A percentile compares a stretch with the other conserved stretches of the same genome.
These are phyloP conservation scores for Polyergus mexicanus DNA, from an alignment of 1,140 invertebrate genomes.

Conservation along the genomic window DNA sequence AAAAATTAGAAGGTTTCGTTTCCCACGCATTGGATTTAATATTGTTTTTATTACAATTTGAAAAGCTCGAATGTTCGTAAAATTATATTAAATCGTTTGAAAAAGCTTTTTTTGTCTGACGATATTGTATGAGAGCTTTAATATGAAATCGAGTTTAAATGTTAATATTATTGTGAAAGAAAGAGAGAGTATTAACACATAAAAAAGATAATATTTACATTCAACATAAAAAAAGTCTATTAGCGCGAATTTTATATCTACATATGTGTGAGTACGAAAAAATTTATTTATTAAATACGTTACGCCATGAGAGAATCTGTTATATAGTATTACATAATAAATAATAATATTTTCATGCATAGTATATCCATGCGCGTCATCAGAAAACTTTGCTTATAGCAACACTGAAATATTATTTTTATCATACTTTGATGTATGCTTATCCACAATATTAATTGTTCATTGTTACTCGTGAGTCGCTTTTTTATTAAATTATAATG, in stretches of 20 bases:
- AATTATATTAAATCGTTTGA: not conserved
- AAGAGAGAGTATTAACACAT: too few species aligned
- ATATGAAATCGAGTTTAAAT: not conserved
- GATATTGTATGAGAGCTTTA: not conserved
- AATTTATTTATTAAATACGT: conserved; percentile 49
- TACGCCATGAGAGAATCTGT: conserved; percentile 1
- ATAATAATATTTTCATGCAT: conserved; percentile 61
- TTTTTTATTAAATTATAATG: not conserved
- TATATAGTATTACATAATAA: conserved; percentile 48
- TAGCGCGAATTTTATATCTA: conserved; percentile 27
- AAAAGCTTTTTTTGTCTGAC: conserved; percentile 2
- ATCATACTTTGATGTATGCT: conserved; percentile 23
- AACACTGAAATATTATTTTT: conserved; percentile 34
- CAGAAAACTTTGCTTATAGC: conserved; percentile 37
- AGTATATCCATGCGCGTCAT: conserved; percentile 40
- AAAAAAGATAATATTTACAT: not conserved
- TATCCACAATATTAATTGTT: conserved; percentile 24
- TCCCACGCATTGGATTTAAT: not conserved
- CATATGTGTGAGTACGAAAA: not conserved
- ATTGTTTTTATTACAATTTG: not conserved
- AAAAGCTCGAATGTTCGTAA: not conserved
- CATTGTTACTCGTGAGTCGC: not conserved
- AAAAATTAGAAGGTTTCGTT: not conserved
- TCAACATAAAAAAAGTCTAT: conserved; percentile 35
- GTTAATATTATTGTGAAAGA: not conserved